Conservation (phyloP, 1,140 invertebrate genomes). For the Sitophilus oryzae region DNA sequence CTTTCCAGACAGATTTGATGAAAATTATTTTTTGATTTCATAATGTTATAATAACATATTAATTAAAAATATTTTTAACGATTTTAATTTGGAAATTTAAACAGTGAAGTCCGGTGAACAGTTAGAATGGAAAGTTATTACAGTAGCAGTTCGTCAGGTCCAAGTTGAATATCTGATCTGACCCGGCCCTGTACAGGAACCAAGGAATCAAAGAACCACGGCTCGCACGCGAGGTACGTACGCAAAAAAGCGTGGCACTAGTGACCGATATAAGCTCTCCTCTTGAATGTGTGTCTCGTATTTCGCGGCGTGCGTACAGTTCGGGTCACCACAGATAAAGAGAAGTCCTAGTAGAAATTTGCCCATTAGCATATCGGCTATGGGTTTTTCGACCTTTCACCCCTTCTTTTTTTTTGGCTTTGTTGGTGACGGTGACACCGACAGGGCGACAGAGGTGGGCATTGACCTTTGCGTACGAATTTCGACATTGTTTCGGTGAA, state of each 20-base stretch:
- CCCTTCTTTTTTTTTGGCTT: not conserved
- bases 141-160: too few relatives aligned
- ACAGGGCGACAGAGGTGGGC: too few relatives aligned
- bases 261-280: not conserved
- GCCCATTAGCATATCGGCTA: not conserved
- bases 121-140: too few relatives aligned
- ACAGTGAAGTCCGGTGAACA: too few relatives aligned
- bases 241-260: not conserved
- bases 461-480: constrained; percentile 14
- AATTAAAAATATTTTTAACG: too few relatives aligned
- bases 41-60: too few relatives aligned
- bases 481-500: constrained; percentile 27
- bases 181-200: not conserved
- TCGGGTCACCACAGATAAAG: not conserved
- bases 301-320: not conserved
- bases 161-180: too few relatives aligned
- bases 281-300: not conserved
- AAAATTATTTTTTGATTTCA: too few relatives aligned
- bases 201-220: not conserved
- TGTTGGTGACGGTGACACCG: too few relatives aligned
- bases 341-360: constrained; percentile 1
- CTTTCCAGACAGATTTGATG: too few relatives aligned
- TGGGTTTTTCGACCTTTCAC: constrained; percentile 5
- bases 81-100: too few relatives aligned
- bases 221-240: not conserved